These are phyloP conservation scores for Osmerus mordax DNA, from an alignment of 2,113 vertebrate genomes.

Conservation along the genomic window DNA sequence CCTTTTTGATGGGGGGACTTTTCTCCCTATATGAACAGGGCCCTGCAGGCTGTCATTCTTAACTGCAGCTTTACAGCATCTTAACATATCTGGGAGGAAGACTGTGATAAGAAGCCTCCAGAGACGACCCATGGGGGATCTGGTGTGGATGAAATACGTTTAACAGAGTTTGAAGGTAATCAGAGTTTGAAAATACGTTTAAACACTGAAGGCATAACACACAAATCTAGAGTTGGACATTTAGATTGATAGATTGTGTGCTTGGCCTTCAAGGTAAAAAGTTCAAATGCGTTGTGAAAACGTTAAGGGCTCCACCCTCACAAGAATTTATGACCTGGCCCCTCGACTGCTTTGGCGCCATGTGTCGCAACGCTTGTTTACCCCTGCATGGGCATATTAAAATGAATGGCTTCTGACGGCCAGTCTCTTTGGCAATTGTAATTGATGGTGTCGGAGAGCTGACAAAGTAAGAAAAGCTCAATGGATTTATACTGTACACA, in stretches of 20 bases:
- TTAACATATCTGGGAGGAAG: background rate
- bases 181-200: background rate
- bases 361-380: slow-evolving; percentile 60
- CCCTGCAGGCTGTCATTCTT: background rate
- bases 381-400: slow-evolving; percentile 24
- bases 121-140: background rate
- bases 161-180: background rate
- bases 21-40: slow-evolving; percentile 4
- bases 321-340: slow-evolving; percentile 61
- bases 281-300: slow-evolving; percentile 60
- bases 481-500: background rate
- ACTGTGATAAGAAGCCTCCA: background rate
- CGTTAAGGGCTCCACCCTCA: slow-evolving; percentile 49
- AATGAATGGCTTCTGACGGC: slow-evolving; percentile 48
- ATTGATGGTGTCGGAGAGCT: slow-evolving; percentile 14
- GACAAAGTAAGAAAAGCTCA: background rate
- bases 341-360: slow-evolving; percentile 43
- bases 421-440: slow-evolving; percentile 32
- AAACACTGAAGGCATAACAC: background rate
- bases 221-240: slow-evolving; percentile 20
- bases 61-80: background rate
- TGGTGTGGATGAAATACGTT: background rate
- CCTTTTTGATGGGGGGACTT: background rate
- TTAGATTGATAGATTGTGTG: slow-evolving; percentile 57
- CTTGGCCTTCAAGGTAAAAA: slow-evolving; percentile 58